These are phyloP conservation scores for Hylyphantes graminicola DNA, from an alignment of 1,140 invertebrate genomes.

Conservation along the genomic window DNA sequence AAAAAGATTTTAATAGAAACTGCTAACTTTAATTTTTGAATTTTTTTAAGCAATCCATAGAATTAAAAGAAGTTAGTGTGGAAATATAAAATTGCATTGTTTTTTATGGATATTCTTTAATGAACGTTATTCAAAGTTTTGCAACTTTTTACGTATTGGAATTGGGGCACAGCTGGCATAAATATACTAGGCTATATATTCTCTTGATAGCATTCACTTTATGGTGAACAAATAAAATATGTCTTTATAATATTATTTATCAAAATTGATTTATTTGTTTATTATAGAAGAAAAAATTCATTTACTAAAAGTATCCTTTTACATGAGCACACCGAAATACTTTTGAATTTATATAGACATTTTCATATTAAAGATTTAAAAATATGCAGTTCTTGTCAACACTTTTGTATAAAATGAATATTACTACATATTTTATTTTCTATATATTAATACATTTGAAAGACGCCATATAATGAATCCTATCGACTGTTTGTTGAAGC, in stretches of 20 bases:
- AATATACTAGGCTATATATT: background rate
- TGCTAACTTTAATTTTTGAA: background rate
- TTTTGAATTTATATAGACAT: too few relatives aligned
- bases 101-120: too few relatives aligned
- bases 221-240: background rate
- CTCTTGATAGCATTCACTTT: slow-evolving; percentile 42
- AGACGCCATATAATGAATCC: slow-evolving; percentile 21
- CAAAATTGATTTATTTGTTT: too few relatives aligned
- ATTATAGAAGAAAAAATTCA: too few relatives aligned
- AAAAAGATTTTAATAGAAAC: background rate
- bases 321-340: too few relatives aligned
- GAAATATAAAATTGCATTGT: background rate
- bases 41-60: background rate
- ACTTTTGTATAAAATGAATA: too few relatives aligned
- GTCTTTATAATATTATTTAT: too few relatives aligned
- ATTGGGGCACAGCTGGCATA: slow-evolving; percentile 8
- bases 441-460: too few relatives aligned
- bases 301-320: too few relatives aligned
- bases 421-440: too few relatives aligned
- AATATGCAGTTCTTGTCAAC: too few relatives aligned
- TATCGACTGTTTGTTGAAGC: slow-evolving; percentile 40
- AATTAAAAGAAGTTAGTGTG: background rate
- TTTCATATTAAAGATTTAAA: too few relatives aligned
- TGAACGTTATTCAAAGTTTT: background rate
- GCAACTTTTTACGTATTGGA: background rate